A percentile compares a stretch with the other conserved stretches of the same genome.
Conservation (phyloP, 2,113 vertebrate species). For the Entelurus aequoreus region DNA sequence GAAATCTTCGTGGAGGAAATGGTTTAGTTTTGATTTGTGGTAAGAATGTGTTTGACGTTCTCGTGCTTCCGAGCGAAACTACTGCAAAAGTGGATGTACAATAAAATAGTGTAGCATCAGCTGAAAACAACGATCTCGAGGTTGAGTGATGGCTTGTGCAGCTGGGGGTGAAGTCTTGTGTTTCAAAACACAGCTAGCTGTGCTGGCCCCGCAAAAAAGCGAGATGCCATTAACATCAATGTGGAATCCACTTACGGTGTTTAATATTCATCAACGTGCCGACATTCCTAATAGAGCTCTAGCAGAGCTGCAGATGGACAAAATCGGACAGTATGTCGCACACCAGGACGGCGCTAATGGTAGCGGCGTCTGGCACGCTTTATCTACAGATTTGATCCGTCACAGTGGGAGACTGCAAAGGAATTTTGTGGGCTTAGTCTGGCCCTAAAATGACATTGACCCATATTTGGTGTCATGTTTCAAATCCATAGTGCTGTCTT, state of each 20-base stretch:
- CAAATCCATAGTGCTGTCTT: constrained; percentile 20
- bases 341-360: constrained; percentile 23
- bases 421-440: constrained; percentile 20
- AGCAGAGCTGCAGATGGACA: constrained; percentile 6
- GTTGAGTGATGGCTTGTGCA: neutral
- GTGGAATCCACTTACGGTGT: constrained; percentile 47
- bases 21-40: too few relatives aligned
- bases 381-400: constrained; percentile 15
- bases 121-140: too few relatives aligned
- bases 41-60: neutral
- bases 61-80: neutral
- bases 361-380: neutral
- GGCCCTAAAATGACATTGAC: constrained; percentile 55
- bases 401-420: constrained; percentile 15
- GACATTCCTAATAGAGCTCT: constrained; percentile 32
- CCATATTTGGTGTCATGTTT: constrained; percentile 45
- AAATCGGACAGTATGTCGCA: constrained; percentile 26
- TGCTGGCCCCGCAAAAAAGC: neutral
- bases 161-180: rapidly evolving
- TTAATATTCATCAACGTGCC: constrained; percentile 55
- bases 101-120: too few relatives aligned
- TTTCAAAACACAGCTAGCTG: neutral
- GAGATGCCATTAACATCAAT: neutral
- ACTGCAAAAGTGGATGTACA: too few relatives aligned
- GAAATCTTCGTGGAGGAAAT: too few relatives aligned